Evolutionary conservation across 2,113 vertebrate genomes (phyloP).

Genomic region (Rutilus rutilus): DNA sequence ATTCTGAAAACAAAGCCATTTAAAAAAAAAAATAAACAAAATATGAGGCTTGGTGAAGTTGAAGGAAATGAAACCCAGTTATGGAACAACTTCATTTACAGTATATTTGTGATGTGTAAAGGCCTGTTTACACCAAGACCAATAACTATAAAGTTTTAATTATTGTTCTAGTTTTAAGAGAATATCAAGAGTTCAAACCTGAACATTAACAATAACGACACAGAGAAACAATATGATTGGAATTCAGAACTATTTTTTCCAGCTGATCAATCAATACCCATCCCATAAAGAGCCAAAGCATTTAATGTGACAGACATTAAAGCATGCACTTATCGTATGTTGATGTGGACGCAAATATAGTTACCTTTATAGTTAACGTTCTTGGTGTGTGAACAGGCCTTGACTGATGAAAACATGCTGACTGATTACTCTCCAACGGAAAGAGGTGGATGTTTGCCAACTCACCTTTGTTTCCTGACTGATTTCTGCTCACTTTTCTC

Average conservation of each 20-base stretch:
- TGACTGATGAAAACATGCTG: neutral
- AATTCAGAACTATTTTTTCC: neutral
- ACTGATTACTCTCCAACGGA: neutral
- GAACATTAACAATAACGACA: neutral
- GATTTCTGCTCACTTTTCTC: slow-evolving; percentile 62
- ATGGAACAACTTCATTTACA: neutral
- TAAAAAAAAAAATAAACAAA: neutral
- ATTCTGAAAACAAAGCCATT: neutral
- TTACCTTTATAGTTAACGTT: neutral
- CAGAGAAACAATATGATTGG: neutral
- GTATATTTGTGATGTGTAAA: neutral
- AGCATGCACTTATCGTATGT: neutral
- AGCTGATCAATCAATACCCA: neutral
- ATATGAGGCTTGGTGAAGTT: neutral
- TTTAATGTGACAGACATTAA: no score
- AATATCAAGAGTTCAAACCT: neutral
- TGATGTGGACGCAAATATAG: neutral
- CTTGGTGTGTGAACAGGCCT: neutral
- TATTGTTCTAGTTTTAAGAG: neutral
- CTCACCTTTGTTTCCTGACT: slow-evolving; percentile 74
- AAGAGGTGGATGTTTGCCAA: slow-evolving; percentile 58
- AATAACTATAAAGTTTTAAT: neutral
- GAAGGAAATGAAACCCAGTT: neutral
- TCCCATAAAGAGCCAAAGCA: neutral
- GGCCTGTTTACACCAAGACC: neutral